phyloP scores from a whole-genome alignment of 2,113 vertebrate species.

The Ardeotis arabs region DNA sequence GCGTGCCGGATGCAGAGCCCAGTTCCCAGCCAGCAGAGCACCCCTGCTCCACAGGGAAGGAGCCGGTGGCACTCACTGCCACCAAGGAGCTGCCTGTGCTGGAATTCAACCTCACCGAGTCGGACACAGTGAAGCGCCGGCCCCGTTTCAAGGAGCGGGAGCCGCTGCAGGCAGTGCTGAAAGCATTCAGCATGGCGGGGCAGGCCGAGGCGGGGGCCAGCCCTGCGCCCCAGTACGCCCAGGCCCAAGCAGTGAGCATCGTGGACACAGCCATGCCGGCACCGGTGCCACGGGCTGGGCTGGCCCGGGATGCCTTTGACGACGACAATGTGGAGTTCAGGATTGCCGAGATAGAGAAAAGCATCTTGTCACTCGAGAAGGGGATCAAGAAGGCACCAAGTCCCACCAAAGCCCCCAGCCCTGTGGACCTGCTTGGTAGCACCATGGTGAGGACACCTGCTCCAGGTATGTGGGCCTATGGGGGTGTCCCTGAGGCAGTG shows the following conservation, averaged over 20 bases:
- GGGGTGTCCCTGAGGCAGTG: background rate
- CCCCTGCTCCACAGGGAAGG: background rate
- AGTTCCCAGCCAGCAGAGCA: background rate
- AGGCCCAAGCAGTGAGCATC: slow-evolving; percentile 46
- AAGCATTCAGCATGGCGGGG: slow-evolving; percentile 62
- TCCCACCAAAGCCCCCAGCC: slow-evolving; percentile 57
- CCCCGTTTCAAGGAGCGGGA: slow-evolving; percentile 88
- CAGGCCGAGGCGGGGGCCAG: background rate
- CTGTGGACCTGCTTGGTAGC: background rate
- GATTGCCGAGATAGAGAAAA: slow-evolving; percentile 65
- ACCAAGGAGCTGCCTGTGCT: slow-evolving; percentile 65
- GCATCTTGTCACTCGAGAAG: slow-evolving; percentile 72
- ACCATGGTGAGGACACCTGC: background rate
- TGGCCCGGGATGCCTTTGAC: background rate
- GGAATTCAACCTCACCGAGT: slow-evolving; percentile 94
- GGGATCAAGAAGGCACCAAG: slow-evolving; percentile 62
- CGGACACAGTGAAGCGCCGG: slow-evolving; percentile 91
- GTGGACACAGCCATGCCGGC: rapidly evolving
- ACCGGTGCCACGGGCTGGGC: rapidly evolving
- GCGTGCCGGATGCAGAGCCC: rapidly evolving
- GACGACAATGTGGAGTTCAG: slow-evolving; percentile 56
- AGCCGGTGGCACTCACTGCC: background rate
- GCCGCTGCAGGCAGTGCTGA: slow-evolving; percentile 61
- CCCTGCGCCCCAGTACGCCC: slow-evolving; percentile 2
- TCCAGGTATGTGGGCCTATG: slow-evolving; percentile 6